Evolutionary conservation across 2,797 vertebrate species (phyloP).

Genomic region (Falco concolor): DNA sequence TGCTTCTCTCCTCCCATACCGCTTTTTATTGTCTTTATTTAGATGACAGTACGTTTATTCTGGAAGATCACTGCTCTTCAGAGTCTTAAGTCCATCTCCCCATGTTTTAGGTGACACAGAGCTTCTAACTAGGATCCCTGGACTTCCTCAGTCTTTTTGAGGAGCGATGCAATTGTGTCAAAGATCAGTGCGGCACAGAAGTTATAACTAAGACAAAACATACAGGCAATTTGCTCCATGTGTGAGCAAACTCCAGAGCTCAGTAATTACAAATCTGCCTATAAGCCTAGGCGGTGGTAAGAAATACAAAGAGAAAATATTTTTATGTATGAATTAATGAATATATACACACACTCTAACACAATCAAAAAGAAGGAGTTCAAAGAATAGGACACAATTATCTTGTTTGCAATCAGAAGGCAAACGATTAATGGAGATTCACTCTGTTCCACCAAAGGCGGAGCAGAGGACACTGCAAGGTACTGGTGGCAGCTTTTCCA

Average conservation of each 20-base stretch:
- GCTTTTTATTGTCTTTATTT: neutral
- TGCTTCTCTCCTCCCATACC: neutral
- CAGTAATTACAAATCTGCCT: neutral
- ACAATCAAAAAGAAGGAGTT: neutral
- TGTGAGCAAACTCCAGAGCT: neutral
- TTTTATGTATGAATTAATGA: neutral
- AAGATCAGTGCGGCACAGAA: fast-evolving
- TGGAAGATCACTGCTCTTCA: neutral
- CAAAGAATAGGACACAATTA: neutral
- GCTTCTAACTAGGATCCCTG: neutral
- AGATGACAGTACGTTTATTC: neutral
- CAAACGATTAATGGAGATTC: neutral
- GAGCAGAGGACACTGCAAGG: neutral
- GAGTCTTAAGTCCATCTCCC: neutral
- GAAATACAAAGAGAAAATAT: neutral
- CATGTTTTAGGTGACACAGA: neutral
- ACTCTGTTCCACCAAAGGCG: neutral
- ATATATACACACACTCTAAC: neutral
- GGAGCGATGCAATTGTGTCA: neutral
- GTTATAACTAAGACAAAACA: neutral
- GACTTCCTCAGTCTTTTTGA: neutral
- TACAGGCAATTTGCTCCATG: neutral
- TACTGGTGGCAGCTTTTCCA: neutral
- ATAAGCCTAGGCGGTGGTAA: neutral
- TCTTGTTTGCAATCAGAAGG: neutral